A percentile compares a stretch with the other conserved stretches of the same genome.
Evolutionary conservation across 2,797 vertebrate genomes (phyloP).

Genomic region (Hephaestus fuliginosus): DNA sequence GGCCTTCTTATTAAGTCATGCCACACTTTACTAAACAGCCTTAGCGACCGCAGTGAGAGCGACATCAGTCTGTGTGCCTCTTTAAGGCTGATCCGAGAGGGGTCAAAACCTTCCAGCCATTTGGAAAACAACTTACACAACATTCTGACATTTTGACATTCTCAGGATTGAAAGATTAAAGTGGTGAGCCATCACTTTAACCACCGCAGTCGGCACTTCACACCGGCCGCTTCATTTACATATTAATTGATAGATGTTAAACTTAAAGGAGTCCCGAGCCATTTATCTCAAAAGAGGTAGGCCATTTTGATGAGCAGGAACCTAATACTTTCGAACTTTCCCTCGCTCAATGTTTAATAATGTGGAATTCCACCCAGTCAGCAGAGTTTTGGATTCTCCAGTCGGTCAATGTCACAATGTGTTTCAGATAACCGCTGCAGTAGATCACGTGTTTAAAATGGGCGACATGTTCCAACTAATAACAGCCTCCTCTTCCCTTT

Average conservation of each 20-base stretch:
- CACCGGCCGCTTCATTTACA: slow-evolving; percentile 77
- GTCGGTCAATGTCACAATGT: slow-evolving; percentile 52
- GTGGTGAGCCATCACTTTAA: slow-evolving; percentile 75
- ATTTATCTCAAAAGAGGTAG: slow-evolving; percentile 79
- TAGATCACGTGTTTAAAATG: slow-evolving; percentile 36
- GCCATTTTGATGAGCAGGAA: slow-evolving; percentile 76
- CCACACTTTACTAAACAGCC: not conserved
- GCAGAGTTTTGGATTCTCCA: slow-evolving; percentile 60
- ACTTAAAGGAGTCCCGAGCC: slow-evolving; percentile 67
- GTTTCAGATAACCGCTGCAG: slow-evolving; percentile 44
- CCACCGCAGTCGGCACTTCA: slow-evolving; percentile 75
- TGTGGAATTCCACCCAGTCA: slow-evolving; percentile 66
- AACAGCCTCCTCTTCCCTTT: slow-evolving; percentile 12
- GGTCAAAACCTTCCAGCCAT: slow-evolving; percentile 49
- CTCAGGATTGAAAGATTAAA: slow-evolving; percentile 77
- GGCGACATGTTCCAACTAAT: slow-evolving; percentile 13
- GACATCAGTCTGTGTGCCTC: slow-evolving; percentile 18
- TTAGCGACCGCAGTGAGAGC: not conserved
- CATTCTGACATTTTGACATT: slow-evolving; percentile 73
- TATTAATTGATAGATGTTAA: slow-evolving; percentile 84
- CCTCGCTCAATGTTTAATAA: slow-evolving; percentile 73
- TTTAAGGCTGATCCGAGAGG: slow-evolving; percentile 21
- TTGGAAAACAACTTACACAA: slow-evolving; percentile 75
- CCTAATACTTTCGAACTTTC: slow-evolving; percentile 65
- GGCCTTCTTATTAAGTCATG: not conserved